Percentiles rank a stretch among this genome's conserved stretches.
phyloP scores from a whole-genome alignment of 2,113 vertebrate genomes.

The Oriolus oriolus region DNA sequence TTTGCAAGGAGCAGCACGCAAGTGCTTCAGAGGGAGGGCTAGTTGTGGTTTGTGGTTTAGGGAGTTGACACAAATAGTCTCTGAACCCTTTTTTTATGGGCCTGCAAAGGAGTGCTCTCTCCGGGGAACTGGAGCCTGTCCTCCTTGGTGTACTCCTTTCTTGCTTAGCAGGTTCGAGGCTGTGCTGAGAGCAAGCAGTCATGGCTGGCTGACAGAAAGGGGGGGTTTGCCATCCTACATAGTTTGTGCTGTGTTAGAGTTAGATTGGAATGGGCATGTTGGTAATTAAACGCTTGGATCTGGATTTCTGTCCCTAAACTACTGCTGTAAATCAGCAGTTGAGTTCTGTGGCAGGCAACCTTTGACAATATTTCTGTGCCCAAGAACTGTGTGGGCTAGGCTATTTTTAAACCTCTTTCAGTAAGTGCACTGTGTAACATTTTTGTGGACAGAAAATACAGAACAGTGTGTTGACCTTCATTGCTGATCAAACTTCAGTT shows the following conservation, averaged over 20 bases:
- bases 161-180: not conserved
- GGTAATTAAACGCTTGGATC: slow-evolving; percentile 9
- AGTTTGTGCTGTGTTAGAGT: not conserved
- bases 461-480: not conserved
- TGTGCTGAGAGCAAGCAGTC: not conserved
- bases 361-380: not conserved
- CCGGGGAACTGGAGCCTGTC: not conserved
- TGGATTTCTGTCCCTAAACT: slow-evolving; percentile 11
- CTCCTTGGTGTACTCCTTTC: not conserved
- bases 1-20: slow-evolving; percentile 23
- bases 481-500: slow-evolving; percentile 14
- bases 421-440: not conserved
- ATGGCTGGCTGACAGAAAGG: not conserved
- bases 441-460: slow-evolving; percentile 14
- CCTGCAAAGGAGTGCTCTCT: not conserved
- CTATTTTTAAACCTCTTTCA: not conserved
- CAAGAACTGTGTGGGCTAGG: not conserved
- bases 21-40: slow-evolving; percentile 23
- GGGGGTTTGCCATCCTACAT: not conserved
- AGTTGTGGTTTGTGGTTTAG: slow-evolving; percentile 48
- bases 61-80: slow-evolving; percentile 40
- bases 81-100: slow-evolving; percentile 16
- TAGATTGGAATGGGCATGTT: not conserved
- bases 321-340: not conserved
- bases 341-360: not conserved